A percentile compares a stretch with the other conserved stretches of the same genome.
phyloP scores from a whole-genome alignment of 23 tunicate species.

The Phallusia fumigata region DNA sequence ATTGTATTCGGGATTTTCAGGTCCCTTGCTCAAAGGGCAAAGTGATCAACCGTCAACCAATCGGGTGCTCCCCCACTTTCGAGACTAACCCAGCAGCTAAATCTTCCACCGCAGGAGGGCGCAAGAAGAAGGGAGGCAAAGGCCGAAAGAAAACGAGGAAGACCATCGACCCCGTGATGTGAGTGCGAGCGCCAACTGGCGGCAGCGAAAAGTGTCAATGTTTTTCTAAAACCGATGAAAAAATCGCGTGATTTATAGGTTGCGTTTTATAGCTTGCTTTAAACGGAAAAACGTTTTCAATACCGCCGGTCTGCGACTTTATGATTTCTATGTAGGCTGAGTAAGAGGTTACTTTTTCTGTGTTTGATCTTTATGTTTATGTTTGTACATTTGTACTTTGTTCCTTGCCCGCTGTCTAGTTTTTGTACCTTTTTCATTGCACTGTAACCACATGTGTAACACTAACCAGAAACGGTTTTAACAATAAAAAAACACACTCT shows the following conservation, averaged over 20 bases:
- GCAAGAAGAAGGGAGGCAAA: slow-evolving; percentile 25
- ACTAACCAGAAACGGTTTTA: no score
- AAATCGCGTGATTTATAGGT: not conserved
- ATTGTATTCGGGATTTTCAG: not conserved
- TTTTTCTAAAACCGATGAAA: not conserved
- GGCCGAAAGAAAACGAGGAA: slow-evolving; percentile 3
- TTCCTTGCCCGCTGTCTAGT: no score
- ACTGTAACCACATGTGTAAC: no score
- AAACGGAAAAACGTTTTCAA: not conserved
- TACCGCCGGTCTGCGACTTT: no score
- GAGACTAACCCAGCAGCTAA: not conserved
- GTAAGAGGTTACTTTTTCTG: no score
- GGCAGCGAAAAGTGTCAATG: not conserved
- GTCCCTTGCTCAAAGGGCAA: slow-evolving; percentile 8
- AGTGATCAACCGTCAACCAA: slow-evolving; percentile 80
- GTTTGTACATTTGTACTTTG: no score
- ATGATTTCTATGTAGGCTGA: no score
- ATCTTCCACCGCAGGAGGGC: not conserved
- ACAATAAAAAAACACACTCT: no score
- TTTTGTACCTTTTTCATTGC: no score
- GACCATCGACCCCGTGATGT: slow-evolving; percentile 6
- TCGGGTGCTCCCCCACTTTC: slow-evolving; percentile 57
- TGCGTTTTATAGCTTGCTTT: not conserved
- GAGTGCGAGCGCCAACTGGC: slow-evolving; percentile 12
- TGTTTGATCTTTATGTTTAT: no score